phyloP scores from a whole-genome alignment of 2,797 vertebrate genomes.

The Crocidura indochinensis region DNA sequence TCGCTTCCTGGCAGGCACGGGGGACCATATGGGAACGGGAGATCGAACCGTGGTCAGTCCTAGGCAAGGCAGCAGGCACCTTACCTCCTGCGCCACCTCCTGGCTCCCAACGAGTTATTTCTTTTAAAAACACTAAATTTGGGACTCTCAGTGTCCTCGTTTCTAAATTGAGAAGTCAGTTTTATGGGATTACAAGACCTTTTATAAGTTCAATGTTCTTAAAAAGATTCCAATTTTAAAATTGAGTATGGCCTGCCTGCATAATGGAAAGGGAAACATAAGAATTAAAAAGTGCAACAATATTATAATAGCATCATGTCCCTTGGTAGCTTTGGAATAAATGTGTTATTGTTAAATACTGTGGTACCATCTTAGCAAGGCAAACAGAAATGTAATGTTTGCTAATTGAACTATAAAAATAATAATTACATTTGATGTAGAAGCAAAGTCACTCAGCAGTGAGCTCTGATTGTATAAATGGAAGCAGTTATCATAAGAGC shows the following conservation, averaged over 20 bases:
- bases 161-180: constrained; percentile 55
- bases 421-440: constrained; percentile 90
- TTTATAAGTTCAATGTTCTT: constrained; percentile 47
- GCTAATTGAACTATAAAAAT: constrained; percentile 91
- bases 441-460: constrained; percentile 86
- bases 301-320: constrained; percentile 83
- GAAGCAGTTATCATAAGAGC: constrained; percentile 86
- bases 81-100: too few species aligned
- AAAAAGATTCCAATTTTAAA: constrained; percentile 75
- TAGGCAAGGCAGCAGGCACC: too few species aligned
- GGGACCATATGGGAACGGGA: too few species aligned
- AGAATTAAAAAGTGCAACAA: background rate
- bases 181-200: constrained; percentile 44
- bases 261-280: background rate
- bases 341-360: constrained; percentile 86
- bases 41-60: too few species aligned
- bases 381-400: constrained; percentile 89
- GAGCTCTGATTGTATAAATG: constrained; percentile 87
- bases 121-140: constrained; percentile 3
- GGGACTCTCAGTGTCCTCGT: background rate
- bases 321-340: constrained; percentile 83
- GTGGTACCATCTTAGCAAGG: constrained; percentile 82
- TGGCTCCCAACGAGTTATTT: constrained; percentile 13
- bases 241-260: constrained; percentile 43
- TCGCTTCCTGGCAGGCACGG: too few species aligned